Evolutionary conservation across 2,797 vertebrate species (phyloP), one percentile per base, ranked within the genome.

Genomic region (Picus viridis): DNA sequence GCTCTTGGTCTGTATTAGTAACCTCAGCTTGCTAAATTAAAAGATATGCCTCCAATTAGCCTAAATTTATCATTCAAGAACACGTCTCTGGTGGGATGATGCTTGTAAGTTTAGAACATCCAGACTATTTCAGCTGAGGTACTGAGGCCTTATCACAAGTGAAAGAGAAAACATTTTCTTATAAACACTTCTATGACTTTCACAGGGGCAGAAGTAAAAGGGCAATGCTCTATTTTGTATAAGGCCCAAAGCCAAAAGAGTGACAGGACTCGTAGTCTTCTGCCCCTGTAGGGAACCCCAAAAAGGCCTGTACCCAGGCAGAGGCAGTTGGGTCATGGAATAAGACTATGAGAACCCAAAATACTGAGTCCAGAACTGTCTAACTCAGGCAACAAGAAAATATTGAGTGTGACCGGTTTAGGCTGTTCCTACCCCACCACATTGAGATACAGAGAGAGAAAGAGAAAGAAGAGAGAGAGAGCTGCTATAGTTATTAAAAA

Each of bases 21-120:
- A 94, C 92, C 94, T 93, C 79, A 68, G 90, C 90, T 94, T 91
- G 92, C 95, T 94, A 96, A 96, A 97, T 96, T 95, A 97, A 95
- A 96, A 91, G 95, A 95, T 91, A 73, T 89, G 70, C 53, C 92
- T 97, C 88, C 92, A 95, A 95, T 97, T 97, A 96, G 94, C 94
- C 95, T 94, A 96, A 96, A 96, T 97, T 95, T 96, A 95, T 93
- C 73, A 96, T 96, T 96, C 94, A 94, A 90, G 91, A 95, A 85
- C 87, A 87, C 86, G 90, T 96, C 95, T 97, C 92, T 87, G 69
- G 86, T 92, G 93, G 73, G 81, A 94, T 77, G 90, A 57, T 84
- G 91, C 79, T 90, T 91, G 20, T 93, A 93, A 91, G 91, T 94
- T 95, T 95, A 94, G 94, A 96, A 92, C 34, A 88, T 93, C 61